Percentiles rank a stretch among this genome's conserved stretches.
These are phyloP conservation scores for Hoplostethus mediterraneus DNA, from an alignment of 2,797 vertebrate species.

Conservation along the genomic window DNA sequence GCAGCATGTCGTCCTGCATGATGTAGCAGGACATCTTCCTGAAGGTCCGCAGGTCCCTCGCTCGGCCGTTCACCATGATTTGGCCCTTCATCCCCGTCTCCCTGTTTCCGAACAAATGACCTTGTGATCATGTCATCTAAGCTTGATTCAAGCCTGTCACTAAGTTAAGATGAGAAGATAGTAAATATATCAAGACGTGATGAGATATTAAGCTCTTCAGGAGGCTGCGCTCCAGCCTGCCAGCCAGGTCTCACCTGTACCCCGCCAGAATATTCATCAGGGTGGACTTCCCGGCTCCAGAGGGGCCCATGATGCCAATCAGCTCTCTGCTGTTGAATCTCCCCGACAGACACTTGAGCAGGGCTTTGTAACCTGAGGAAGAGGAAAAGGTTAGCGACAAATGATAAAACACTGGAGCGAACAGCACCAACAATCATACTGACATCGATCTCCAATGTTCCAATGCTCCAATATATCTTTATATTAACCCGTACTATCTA, in stretches of 20 bases:
- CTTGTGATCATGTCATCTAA: not conserved
- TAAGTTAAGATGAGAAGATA: not conserved
- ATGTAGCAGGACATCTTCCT: slow-evolving; percentile 99
- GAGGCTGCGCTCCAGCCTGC: not conserved
- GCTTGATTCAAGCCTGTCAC: not conserved
- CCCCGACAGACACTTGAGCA: slow-evolving; percentile 97
- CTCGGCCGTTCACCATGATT: slow-evolving; percentile 93
- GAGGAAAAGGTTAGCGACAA: slow-evolving; percentile 14
- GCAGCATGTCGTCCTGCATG: slow-evolving; percentile 99
- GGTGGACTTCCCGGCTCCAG: slow-evolving; percentile 96
- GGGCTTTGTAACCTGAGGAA: slow-evolving; percentile 93
- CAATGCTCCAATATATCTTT: too few relatives aligned
- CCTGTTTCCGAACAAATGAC: slow-evolving; percentile 74
- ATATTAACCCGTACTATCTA: too few relatives aligned
- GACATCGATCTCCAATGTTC: too few relatives aligned
- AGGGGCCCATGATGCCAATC: slow-evolving; percentile 99
- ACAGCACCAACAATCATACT: too few relatives aligned
- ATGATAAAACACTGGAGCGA: not conserved
- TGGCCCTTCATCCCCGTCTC: slow-evolving; percentile 98
- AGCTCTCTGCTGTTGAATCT: slow-evolving; percentile 95
- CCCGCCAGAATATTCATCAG: slow-evolving; percentile 99
- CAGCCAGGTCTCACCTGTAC: slow-evolving; percentile 90
- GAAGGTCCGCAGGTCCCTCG: slow-evolving; percentile 94
- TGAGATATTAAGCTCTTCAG: not conserved
- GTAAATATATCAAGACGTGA: not conserved